A percentile compares a stretch with the other conserved stretches of the same genome.
Evolutionary conservation across 2,113 vertebrate species (phyloP).

Genomic region (Mesocricetus auratus): DNA sequence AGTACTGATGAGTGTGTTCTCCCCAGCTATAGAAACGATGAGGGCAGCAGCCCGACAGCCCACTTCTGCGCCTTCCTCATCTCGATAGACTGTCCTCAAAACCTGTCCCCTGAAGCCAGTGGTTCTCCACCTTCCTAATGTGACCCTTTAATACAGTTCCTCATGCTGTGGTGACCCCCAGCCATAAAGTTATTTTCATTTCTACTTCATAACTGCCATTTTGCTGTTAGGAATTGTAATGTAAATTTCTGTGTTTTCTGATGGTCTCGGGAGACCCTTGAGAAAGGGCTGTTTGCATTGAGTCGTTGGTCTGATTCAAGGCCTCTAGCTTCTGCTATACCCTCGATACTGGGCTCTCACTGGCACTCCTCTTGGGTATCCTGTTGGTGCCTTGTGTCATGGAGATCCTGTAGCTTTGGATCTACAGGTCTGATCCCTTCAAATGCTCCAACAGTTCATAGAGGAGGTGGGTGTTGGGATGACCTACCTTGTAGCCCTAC

Average conservation of each 20-base stretch:
- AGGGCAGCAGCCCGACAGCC: not conserved
- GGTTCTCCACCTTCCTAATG: not conserved
- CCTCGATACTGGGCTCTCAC: not conserved
- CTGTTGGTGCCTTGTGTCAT: not conserved
- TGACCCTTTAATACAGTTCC: not conserved
- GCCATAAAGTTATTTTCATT: not conserved
- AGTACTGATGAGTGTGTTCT: no score
- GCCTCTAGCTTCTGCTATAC: not conserved
- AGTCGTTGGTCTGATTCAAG: not conserved
- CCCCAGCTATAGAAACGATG: not conserved
- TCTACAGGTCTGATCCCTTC: not conserved
- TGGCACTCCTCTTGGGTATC: not conserved
- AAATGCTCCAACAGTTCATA: not conserved
- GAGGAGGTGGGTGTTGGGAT: not conserved
- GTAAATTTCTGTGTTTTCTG: not conserved
- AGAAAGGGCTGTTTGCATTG: not conserved
- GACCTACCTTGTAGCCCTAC: not conserved
- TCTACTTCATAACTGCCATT: not conserved
- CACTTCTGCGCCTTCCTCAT: not conserved
- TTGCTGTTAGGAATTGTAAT: not conserved
- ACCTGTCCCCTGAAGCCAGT: not conserved
- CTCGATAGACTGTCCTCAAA: not conserved
- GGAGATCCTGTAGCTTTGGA: not conserved
- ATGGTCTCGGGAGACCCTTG: not conserved
- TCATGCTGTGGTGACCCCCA: not conserved